Evolutionary conservation across 2,113 vertebrate genomes (phyloP).

Genomic region (Syngnathoides biaculeatus): DNA sequence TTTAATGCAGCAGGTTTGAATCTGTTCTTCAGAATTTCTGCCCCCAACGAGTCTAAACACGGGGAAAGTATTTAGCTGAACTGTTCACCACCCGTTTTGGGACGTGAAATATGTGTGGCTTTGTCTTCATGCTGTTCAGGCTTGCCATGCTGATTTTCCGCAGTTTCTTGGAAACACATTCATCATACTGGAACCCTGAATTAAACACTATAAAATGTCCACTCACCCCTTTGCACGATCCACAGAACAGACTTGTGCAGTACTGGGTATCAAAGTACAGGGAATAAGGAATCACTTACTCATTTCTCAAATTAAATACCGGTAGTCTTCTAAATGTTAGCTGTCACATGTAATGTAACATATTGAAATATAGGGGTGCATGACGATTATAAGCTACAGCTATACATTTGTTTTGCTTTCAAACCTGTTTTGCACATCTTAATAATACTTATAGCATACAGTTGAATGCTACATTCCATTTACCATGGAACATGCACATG

Average conservation of each 20-base stretch:
- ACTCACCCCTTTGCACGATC: background rate
- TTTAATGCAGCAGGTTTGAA: background rate
- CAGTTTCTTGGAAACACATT: background rate
- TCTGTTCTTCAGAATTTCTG: background rate
- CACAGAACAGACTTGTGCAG: background rate
- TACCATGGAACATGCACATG: background rate
- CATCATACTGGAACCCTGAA: background rate
- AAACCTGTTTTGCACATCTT: background rate
- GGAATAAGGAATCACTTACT: background rate
- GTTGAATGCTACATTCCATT: background rate
- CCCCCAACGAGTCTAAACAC: background rate
- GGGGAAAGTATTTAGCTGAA: slow-evolving; percentile 3
- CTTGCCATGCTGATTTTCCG: slow-evolving; percentile 17
- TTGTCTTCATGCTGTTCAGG: slow-evolving; percentile 19
- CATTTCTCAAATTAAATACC: background rate
- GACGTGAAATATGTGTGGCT: slow-evolving; percentile 1
- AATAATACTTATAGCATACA: background rate
- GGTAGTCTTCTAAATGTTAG: background rate
- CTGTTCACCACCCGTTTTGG: slow-evolving; percentile 1
- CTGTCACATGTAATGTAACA: background rate
- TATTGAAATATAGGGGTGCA: too few species aligned
- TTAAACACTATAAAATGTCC: background rate
- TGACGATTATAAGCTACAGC: background rate
- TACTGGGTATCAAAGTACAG: background rate
- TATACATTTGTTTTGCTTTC: background rate